Percentiles rank a stretch among this genome's conserved stretches.
These are phyloP conservation scores for Rhagoletis pomonella DNA, from an alignment of 1,140 invertebrate genomes.

Conservation along the genomic window DNA sequence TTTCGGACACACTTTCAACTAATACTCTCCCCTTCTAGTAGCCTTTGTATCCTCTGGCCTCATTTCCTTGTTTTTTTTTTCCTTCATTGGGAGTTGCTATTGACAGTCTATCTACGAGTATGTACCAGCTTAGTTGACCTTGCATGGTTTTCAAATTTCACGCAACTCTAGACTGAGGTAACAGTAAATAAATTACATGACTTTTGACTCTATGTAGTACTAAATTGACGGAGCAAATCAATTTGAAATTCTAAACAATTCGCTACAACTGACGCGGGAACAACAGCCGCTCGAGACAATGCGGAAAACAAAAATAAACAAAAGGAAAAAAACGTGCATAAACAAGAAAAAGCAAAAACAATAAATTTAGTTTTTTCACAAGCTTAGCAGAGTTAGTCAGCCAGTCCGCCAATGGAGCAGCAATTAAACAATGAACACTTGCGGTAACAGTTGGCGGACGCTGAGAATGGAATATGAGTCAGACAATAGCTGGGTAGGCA, in stretches of 20 bases:
- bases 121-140: too few species aligned
- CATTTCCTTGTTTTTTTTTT: too few species aligned
- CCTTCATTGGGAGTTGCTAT: too few species aligned
- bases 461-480: not conserved
- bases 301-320: not conserved
- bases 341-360: not conserved
- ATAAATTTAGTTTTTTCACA: not conserved
- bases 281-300: slow-evolving; percentile 11
- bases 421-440: slow-evolving; percentile 21
- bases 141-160: too few species aligned
- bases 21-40: too few species aligned
- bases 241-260: slow-evolving; percentile 36
- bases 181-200: not conserved
- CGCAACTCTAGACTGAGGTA: not conserved
- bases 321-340: not conserved
- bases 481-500: not conserved
- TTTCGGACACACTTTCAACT: too few species aligned
- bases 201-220: not conserved
- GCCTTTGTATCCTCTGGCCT: too few species aligned
- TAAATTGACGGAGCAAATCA: slow-evolving; percentile 33
- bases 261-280: not conserved
- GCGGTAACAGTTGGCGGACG: not conserved
- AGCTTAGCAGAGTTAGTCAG: slow-evolving; percentile 7
- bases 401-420: slow-evolving; percentile 2
- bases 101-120: too few species aligned